Evolutionary conservation across 2,797 vertebrate genomes (phyloP).

Genomic region (Parauchenoglanis ngamensis): DNA sequence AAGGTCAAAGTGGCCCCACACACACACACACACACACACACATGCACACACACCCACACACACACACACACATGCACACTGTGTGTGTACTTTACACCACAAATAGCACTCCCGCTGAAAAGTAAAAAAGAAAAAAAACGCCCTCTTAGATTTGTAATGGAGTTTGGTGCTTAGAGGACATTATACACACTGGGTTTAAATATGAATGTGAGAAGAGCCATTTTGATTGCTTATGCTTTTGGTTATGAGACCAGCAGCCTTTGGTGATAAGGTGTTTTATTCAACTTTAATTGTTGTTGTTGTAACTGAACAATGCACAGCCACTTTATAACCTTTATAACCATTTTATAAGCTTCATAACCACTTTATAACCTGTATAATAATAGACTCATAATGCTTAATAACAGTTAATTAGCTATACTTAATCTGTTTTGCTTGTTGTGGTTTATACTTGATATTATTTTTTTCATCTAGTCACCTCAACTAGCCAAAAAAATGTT

Average conservation of each 20-base stretch:
- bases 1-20: conserved; percentile 13
- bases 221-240: background rate
- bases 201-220: background rate
- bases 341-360: background rate
- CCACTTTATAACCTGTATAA: background rate
- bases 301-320: background rate
- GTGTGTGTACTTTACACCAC: conserved; percentile 15
- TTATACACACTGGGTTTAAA: background rate
- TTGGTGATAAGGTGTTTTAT: background rate
- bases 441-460: background rate
- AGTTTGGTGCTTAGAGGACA: background rate
- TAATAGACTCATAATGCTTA: background rate
- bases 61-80: background rate
- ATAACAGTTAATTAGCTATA: background rate
- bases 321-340: background rate
- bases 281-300: background rate
- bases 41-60: background rate
- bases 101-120: background rate
- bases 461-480: background rate
- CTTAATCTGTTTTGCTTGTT: background rate
- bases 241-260: background rate
- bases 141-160: background rate
- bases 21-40: conserved; percentile 8
- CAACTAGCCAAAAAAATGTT: background rate
- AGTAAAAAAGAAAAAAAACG: background rate